phyloP scores from a whole-genome alignment of 2,797 vertebrate genomes.

The Cyprinella venusta region DNA sequence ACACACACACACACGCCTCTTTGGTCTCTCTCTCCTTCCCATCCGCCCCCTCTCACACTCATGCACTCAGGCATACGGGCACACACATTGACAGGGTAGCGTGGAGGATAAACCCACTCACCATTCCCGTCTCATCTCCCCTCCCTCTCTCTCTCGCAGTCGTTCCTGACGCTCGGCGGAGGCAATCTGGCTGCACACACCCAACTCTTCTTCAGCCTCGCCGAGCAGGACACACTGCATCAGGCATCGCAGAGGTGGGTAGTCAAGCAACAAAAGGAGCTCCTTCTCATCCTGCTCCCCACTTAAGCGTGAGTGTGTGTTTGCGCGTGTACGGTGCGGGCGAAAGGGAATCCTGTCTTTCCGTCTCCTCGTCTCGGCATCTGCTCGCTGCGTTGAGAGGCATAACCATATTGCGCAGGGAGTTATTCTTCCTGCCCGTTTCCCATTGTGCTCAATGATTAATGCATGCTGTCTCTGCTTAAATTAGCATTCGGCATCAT shows the following conservation, averaged over 20 bases:
- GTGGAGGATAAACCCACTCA: slow-evolving; percentile 55
- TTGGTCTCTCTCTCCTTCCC: slow-evolving; percentile 24
- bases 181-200: slow-evolving; percentile 54
- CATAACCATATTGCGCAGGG: slow-evolving; percentile 37
- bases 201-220: slow-evolving; percentile 63
- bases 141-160: not conserved
- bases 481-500: not conserved
- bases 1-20: slow-evolving; percentile 8
- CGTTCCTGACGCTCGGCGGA: slow-evolving; percentile 34
- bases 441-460: slow-evolving; percentile 3
- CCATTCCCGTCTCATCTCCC: slow-evolving; percentile 47
- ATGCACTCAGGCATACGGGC: slow-evolving; percentile 40
- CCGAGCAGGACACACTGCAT: slow-evolving; percentile 69
- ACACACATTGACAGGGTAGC: slow-evolving; percentile 53
- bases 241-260: slow-evolving; percentile 80
- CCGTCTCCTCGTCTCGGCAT: not conserved
- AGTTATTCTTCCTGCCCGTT: not conserved
- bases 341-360: slow-evolving; percentile 14
- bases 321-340: slow-evolving; percentile 5
- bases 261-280: slow-evolving; percentile 32
- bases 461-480: not conserved
- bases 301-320: slow-evolving; percentile 35
- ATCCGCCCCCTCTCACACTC: slow-evolving; percentile 39
- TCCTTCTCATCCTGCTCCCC: slow-evolving; percentile 30
- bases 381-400: slow-evolving; percentile 42